A percentile compares a stretch with the other conserved stretches of the same genome.
Conservation (phyloP, 2,113 vertebrate genomes). For the Atrichornis clamosus region DNA sequence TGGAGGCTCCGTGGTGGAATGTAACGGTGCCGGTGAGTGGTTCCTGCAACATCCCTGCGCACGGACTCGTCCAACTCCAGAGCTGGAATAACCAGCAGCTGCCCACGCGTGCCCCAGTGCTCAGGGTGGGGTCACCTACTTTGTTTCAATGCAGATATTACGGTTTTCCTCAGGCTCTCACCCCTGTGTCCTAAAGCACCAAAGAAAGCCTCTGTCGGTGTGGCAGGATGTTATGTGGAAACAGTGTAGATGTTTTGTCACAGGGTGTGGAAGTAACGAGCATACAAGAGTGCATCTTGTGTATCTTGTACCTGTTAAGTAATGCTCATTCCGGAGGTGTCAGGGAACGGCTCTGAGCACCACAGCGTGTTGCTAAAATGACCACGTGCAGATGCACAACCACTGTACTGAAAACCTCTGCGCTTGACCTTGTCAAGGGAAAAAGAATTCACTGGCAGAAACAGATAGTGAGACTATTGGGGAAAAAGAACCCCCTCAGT, state of each 20-base stretch:
- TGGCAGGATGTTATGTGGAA: accelerated
- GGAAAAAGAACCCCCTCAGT: accelerated
- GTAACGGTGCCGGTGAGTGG: accelerated
- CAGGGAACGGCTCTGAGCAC: not conserved
- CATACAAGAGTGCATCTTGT: not conserved
- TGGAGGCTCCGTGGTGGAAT: not conserved
- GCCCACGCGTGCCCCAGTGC: accelerated
- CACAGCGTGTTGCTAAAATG: accelerated
- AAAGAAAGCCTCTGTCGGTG: no score
- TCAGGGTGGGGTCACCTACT: accelerated
- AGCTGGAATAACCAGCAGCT: not conserved
- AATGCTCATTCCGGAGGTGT: not conserved
- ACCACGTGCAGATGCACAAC: not conserved
- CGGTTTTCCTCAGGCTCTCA: not conserved
- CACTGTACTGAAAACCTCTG: not conserved
- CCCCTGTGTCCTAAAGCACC: not conserved
- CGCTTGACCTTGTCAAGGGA: not conserved
- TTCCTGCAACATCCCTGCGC: not conserved
- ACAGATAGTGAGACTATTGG: not conserved
- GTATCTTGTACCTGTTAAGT: not conserved
- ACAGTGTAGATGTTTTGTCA: not conserved
- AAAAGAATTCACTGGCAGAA: not conserved
- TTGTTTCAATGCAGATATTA: not conserved
- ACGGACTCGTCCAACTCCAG: accelerated
- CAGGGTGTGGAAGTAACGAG: not conserved